These are phyloP conservation scores for Itoplectis maculator DNA, from an alignment of 2,888 invertebrate species.

Conservation along the genomic window DNA sequence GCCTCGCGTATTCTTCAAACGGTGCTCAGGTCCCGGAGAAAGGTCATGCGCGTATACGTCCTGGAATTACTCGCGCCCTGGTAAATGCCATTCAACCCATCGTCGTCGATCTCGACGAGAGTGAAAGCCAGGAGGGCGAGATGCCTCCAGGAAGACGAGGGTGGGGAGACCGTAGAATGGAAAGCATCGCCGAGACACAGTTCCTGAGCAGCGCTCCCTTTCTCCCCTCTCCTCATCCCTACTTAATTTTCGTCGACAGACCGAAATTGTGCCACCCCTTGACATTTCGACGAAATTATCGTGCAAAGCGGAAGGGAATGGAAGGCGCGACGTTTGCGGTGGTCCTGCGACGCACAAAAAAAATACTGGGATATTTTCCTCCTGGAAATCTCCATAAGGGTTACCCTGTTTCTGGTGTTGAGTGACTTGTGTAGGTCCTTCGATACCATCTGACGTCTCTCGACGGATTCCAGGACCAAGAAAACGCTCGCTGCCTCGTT, in stretches of 20 bases:
- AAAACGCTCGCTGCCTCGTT: no score
- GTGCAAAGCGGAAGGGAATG: slow-evolving; percentile 23
- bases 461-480: no score
- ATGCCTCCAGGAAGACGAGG: neutral
- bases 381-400: no score
- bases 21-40: neutral
- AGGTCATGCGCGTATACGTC: slow-evolving; percentile 26
- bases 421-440: no score
- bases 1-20: neutral
- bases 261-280: slow-evolving; percentile 54
- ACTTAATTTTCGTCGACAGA: slow-evolving; percentile 57
- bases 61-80: slow-evolving; percentile 38
- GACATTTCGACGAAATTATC: slow-evolving; percentile 64
- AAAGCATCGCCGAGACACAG: slow-evolving; percentile 16
- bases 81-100: slow-evolving; percentile 33
- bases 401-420: no score
- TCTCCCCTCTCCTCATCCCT: slow-evolving; percentile 18
- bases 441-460: no score
- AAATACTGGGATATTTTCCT: slow-evolving; percentile 20
- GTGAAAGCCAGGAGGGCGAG: slow-evolving; percentile 3
- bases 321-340: slow-evolving; percentile 17
- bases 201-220: neutral
- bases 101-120: slow-evolving; percentile 26
- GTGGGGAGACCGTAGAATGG: neutral
- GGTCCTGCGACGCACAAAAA: slow-evolving; percentile 7